Evolutionary conservation across 2,113 vertebrate genomes (phyloP).

Genomic region (Elephantulus edwardii): DNA sequence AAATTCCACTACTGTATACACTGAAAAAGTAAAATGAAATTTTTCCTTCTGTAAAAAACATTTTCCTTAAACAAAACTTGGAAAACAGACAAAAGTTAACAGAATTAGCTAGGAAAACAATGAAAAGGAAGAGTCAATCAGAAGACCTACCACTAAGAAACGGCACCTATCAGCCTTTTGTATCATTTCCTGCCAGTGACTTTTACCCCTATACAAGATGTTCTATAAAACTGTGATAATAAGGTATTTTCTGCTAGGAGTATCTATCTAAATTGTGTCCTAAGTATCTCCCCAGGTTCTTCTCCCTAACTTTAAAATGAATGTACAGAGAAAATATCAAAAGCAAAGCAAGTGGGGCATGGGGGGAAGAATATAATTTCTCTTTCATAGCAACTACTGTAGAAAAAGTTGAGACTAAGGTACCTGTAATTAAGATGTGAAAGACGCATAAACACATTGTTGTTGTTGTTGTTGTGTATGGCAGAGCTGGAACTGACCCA

Average conservation of each 20-base stretch:
- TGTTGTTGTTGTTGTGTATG: too few species aligned
- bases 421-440: neutral
- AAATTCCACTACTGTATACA: conserved; percentile 45
- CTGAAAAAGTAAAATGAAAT: conserved; percentile 27
- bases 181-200: neutral
- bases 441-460: neutral
- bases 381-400: neutral
- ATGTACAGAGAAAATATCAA: conserved; percentile 20
- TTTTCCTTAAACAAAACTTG: conserved; percentile 36
- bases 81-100: conserved; percentile 23
- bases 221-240: neutral
- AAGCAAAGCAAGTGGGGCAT: conserved; percentile 38
- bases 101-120: neutral
- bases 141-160: neutral
- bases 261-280: neutral
- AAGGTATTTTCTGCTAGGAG: neutral
- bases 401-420: conserved; percentile 23
- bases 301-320: conserved; percentile 19
- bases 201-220: neutral
- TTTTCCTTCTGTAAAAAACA: neutral
- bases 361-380: neutral
- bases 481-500: too few species aligned
- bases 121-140: neutral
- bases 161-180: neutral
- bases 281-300: neutral